Base-by-base conservation (phyloP, 2,113 vertebrate species). In the Zapornia atra region DNA sequence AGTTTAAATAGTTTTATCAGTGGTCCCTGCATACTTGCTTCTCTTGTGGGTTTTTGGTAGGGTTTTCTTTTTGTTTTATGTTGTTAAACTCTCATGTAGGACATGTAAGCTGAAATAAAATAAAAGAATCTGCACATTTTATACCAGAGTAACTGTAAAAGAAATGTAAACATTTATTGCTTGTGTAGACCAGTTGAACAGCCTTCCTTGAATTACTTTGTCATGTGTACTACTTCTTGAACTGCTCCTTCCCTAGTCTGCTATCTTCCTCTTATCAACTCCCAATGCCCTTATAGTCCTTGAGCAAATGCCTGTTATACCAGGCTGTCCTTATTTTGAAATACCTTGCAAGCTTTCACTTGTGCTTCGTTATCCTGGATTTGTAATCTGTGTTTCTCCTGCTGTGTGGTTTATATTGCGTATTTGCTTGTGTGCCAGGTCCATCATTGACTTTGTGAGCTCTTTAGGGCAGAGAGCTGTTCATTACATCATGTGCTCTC, bases 271-370 rank as follows among this genome's bases (percentile, higher is more conserved):
- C 22, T 76, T 79, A 82, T 69, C 51, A 57, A 77, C 44, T 84
- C 64, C 36, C 3, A 4, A 16, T 90, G 69, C 80, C 77, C 65
- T 86, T 92, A 44, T 5, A 92, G 84, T 92, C 86, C 60, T 93
- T 92, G 77, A 96, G 84, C 69, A 92, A 82, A 86, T 82, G 48
- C 61, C 31, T 92, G 64, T 95, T 96, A 84, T 69, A 53, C 90
- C 53, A 76, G 57, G 34, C 69, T 91, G 65, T 71, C 72, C 59
- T 92, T 95, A 79, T 84, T 96, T 96, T 97, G 95, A 96, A 95
- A 97, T 85, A 88, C 83, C 28, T 86, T 94, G 54, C 92, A 97
- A 90, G 90, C 90, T 96, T 96, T 97, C 92, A 90, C 92, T 95
- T 94, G 88, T 84, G 60, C 76, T 84, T 93, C 80, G 44, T 96